Percentiles rank a stretch among this genome's conserved stretches.
Evolutionary conservation across 2,113 vertebrate genomes (phyloP).

Genomic region (Myocastor coypus): DNA sequence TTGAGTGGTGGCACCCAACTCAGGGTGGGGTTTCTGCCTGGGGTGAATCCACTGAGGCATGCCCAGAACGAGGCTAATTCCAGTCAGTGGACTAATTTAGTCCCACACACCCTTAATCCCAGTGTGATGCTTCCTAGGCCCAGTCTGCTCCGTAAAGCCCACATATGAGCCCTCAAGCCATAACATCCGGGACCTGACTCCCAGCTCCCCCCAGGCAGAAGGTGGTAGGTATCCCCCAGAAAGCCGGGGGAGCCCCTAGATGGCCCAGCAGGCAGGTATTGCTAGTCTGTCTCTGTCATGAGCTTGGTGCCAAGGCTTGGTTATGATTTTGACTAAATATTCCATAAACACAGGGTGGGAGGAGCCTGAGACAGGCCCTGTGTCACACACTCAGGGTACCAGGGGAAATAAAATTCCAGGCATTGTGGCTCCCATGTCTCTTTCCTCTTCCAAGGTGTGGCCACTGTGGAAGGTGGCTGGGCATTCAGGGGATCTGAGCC

Average conservation of each 20-base stretch:
- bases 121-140: background rate
- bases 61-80: background rate
- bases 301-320: background rate
- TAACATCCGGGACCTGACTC: background rate
- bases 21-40: background rate
- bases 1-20: background rate
- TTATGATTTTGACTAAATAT: background rate
- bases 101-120: background rate
- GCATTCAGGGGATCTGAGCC: background rate
- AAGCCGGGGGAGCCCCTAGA: background rate
- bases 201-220: background rate
- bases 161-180: background rate
- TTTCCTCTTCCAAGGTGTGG: background rate
- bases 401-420: background rate
- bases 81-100: background rate
- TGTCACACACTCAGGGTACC: no score
- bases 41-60: background rate
- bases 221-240: background rate
- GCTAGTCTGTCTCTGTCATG: background rate
- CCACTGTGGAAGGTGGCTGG: background rate
- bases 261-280: background rate
- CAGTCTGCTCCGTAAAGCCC: background rate
- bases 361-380: background rate
- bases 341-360: background rate
- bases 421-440: fast-evolving